phyloP scores from a whole-genome alignment of 2,888 invertebrate species.

The Marronus borbonicus region DNA sequence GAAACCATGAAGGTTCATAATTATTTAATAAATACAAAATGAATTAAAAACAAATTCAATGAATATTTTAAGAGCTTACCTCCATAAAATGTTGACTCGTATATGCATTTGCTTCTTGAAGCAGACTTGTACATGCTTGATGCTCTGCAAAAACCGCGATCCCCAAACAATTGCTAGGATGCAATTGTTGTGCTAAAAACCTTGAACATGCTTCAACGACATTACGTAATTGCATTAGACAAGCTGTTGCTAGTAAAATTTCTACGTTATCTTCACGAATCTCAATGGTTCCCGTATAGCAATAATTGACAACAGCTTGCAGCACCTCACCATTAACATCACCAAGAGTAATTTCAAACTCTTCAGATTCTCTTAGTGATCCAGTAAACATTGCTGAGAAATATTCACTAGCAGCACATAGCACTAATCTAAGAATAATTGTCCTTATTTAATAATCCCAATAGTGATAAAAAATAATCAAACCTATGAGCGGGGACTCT shows the following conservation, averaged over 20 bases:
- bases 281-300: slow-evolving; percentile 90
- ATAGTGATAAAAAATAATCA: not conserved
- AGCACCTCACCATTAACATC: slow-evolving; percentile 91
- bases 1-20: too few species aligned
- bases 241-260: slow-evolving; percentile 88
- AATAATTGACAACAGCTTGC: slow-evolving; percentile 88
- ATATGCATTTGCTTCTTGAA: slow-evolving; percentile 87
- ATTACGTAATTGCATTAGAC: slow-evolving; percentile 87
- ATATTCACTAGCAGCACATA: slow-evolving; percentile 94
- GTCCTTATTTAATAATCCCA: not conserved
- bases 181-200: slow-evolving; percentile 90
- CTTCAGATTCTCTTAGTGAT: slow-evolving; percentile 86
- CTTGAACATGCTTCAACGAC: slow-evolving; percentile 92
- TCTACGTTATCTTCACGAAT: slow-evolving; percentile 94
- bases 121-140: slow-evolving; percentile 87
- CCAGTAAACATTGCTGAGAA: slow-evolving; percentile 97
- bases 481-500: slow-evolving; percentile 71
- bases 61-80: slow-evolving; percentile 65
- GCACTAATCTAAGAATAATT: slow-evolving; percentile 78
- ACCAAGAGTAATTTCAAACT: slow-evolving; percentile 87
- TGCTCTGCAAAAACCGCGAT: slow-evolving; percentile 95
- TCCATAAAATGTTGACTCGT: slow-evolving; percentile 89
- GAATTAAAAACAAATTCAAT: not conserved
- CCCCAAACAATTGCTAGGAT: slow-evolving; percentile 95
- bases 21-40: not conserved